Base-by-base conservation (phyloP, 2,888 invertebrate genomes). In the Lepetodrilus schrolli region DNA sequence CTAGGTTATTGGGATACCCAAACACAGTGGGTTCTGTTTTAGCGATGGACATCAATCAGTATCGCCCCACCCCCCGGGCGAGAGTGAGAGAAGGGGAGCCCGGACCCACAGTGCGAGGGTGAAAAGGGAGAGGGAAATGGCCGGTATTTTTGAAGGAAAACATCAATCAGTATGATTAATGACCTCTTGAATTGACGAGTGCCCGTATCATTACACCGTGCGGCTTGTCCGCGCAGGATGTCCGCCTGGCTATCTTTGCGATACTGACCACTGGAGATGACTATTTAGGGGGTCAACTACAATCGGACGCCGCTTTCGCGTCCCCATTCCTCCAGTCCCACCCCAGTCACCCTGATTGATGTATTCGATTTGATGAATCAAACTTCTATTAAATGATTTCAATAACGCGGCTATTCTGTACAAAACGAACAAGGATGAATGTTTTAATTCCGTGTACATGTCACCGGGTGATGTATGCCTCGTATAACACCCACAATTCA, bases 151-250 rank as follows among this genome's bases (percentile, higher is more conserved):
- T 21, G 23, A 50, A 21, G 50, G 20, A 17, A 21, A 21, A 50
- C 30, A 58, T 58, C 58, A 58, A 58, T 34, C 58, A 58, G 58
- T 13, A 30, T 58, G 58, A 58, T 58, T 58, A 26, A 58, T 58
- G 23, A 30, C 58, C 58, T 30, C 58, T 58, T 34, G 17, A 58
- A 23, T 17, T 30, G 58, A 58, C 58, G 17, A 30, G 58, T 34
- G 1, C 13, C 58, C n/a, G 58, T 58, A 30, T 23, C 30, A n/a
- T n/a, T 58, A 58, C 58, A 17, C 26, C 26, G 8, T 13, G 58
- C 30, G 13, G 13, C 58, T 58, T 30, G 58, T 58, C 58, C 58
- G 10, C 7, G 30, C n/a, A n/a, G n/a, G 5, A 58, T 23, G 58
- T 48, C 48, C 48, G 17, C 20, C 21, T 21, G 17, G 20, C 20